Evolutionary conservation across 2,888 invertebrate genomes (phyloP).

Genomic region (Morpho deidamia): DNA sequence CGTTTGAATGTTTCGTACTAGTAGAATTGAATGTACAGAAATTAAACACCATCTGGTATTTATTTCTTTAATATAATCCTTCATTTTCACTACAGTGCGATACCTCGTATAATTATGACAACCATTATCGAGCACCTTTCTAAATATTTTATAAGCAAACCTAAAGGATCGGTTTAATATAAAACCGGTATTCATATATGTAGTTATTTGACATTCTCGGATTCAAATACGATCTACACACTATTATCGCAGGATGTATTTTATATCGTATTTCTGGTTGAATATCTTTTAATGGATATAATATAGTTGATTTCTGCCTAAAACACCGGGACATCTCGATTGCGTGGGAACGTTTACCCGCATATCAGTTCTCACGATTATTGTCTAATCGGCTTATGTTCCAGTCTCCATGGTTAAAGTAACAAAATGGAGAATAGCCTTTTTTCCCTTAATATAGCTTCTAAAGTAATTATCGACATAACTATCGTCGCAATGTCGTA

Average conservation of each 20-base stretch:
- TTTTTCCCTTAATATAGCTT: neutral
- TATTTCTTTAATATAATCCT: too few relatives aligned
- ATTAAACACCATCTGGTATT: too few relatives aligned
- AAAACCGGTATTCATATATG: neutral
- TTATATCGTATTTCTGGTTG: slow-evolving; percentile 12
- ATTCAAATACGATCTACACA: neutral
- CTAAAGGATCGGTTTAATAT: neutral
- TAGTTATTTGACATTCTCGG: too few relatives aligned
- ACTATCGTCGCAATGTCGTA: too few relatives aligned
- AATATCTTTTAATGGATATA: slow-evolving; percentile 18
- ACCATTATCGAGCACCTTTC: too few relatives aligned
- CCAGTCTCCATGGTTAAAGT: slow-evolving; percentile 38
- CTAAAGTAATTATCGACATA: too few relatives aligned
- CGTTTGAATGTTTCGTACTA: too few relatives aligned
- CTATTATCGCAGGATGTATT: slow-evolving; percentile 5
- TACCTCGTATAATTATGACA: too few relatives aligned
- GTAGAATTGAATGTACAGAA: too few relatives aligned
- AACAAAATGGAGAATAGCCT: slow-evolving; percentile 27
- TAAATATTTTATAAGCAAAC: too few relatives aligned
- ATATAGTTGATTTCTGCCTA: slow-evolving; percentile 19
- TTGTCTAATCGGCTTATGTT: slow-evolving; percentile 37
- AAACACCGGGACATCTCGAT: slow-evolving; percentile 17
- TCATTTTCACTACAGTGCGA: too few relatives aligned
- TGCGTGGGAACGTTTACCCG: slow-evolving; percentile 42
- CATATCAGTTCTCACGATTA: slow-evolving; percentile 45